A percentile compares a stretch with the other conserved stretches of the same genome.
Evolutionary conservation across 64 coral and sea anemone species (phyloP).

Genomic region (Astreopora myriophthalma): DNA sequence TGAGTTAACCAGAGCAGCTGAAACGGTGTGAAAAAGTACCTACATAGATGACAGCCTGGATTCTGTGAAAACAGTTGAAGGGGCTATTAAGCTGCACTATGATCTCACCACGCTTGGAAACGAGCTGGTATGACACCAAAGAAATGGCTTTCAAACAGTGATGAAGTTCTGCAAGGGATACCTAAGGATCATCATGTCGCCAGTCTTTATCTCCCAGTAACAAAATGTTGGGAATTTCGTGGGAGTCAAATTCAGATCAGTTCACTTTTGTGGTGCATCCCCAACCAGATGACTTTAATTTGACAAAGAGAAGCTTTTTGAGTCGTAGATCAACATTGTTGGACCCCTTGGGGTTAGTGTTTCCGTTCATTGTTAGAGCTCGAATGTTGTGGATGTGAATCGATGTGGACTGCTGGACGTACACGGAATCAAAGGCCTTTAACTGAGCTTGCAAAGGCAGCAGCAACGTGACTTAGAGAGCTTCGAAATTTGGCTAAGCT

Average conservation of each 20-base stretch:
- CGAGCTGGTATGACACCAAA: constrained; percentile 52
- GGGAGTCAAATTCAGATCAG: not conserved
- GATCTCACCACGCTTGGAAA: constrained; percentile 14
- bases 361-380: constrained; percentile 44
- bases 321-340: constrained; percentile 21
- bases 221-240: not conserved
- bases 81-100: constrained; percentile 22
- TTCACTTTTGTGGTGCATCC: not conserved
- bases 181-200: not conserved
- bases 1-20: constrained; percentile 11
- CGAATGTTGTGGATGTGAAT: constrained; percentile 56
- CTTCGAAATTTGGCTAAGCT: not conserved
- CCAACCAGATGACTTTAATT: not conserved
- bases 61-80: constrained; percentile 10
- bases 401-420: constrained; percentile 35
- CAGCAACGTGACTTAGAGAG: constrained; percentile 26
- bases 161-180: not conserved
- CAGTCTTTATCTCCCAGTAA: not conserved
- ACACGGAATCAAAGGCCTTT: constrained; percentile 7
- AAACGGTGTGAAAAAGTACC: constrained; percentile 22
- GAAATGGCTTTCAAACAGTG: constrained; percentile 59
- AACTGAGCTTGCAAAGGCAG: constrained; percentile 13
- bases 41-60: not conserved
- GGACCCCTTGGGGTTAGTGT: constrained; percentile 55
- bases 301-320: constrained; percentile 36